Conservation (phyloP, 2,797 vertebrate genomes). For the Echeneis naucrates region DNA sequence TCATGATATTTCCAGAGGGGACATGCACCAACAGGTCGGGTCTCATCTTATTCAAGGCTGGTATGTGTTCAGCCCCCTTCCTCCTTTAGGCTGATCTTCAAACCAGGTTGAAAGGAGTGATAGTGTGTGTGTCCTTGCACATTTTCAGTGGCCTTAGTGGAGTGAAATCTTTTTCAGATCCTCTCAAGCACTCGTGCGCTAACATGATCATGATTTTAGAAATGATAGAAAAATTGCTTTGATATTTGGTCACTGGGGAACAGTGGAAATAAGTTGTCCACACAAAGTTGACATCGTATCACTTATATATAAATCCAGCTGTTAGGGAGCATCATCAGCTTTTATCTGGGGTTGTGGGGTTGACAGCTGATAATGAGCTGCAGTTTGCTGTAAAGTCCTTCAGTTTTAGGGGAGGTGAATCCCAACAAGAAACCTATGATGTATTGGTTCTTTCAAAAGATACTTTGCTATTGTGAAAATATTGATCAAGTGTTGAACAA, state of each 20-base stretch:
- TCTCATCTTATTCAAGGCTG: conserved; percentile 96
- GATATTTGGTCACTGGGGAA: background rate
- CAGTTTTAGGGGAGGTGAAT: background rate
- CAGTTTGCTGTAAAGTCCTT: too few species aligned
- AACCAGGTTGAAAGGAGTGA: background rate
- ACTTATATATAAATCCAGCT: background rate
- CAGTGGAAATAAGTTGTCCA: background rate
- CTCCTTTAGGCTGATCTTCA: conserved; percentile 14
- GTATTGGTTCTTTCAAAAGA: too few species aligned
- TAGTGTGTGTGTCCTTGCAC: too few species aligned
- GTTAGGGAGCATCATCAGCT: background rate
- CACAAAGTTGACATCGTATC: background rate
- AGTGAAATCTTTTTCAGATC: too few species aligned
- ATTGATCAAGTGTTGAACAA: too few species aligned
- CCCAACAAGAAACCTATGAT: background rate
- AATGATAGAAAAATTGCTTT: background rate
- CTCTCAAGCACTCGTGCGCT: background rate
- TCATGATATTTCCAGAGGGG: conserved; percentile 99
- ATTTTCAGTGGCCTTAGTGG: too few species aligned
- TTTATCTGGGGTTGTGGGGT: background rate
- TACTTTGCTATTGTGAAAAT: background rate
- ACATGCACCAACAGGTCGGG: conserved; percentile 98
- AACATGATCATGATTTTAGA: background rate
- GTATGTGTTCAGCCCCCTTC: conserved; percentile 81
- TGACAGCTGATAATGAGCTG: background rate